Evolutionary conservation across 1,140 invertebrate species (phyloP).

Genomic region (Octopus bimaculoides): DNA sequence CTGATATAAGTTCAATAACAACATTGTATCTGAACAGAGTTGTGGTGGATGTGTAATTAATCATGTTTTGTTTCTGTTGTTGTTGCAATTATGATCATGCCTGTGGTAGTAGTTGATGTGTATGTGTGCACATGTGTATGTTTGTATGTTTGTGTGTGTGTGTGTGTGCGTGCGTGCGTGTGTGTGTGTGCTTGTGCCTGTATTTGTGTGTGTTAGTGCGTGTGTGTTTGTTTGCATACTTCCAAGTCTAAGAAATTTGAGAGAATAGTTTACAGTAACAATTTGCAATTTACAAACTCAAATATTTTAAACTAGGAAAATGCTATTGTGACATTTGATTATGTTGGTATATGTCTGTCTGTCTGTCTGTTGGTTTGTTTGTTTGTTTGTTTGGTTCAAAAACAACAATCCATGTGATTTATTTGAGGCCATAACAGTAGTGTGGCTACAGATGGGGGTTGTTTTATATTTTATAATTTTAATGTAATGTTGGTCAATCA

Average conservation of each 20-base stretch:
- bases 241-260: slow-evolving; percentile 11
- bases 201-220: slow-evolving; percentile 1
- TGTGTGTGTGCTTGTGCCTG: background rate
- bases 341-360: too few relatives aligned
- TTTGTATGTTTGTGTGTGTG: slow-evolving; percentile 3
- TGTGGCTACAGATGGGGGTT: background rate
- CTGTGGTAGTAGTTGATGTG: background rate
- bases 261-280: slow-evolving; percentile 18
- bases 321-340: too few relatives aligned
- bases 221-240: background rate
- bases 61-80: background rate
- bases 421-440: background rate
- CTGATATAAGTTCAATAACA: too few relatives aligned
- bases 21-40: too few relatives aligned
- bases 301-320: slow-evolving; percentile 6
- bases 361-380: background rate
- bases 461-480: slow-evolving; percentile 8
- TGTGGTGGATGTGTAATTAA: background rate
- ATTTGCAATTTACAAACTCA: slow-evolving; percentile 12
- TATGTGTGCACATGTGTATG: slow-evolving; percentile 11
- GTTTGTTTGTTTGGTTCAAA: background rate
- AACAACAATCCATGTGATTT: background rate
- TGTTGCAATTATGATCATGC: background rate
- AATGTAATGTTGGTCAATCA: slow-evolving; percentile 5
- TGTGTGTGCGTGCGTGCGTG: slow-evolving; percentile 15